Base-by-base conservation (phyloP, 2,888 invertebrate species). In the Sinohyriopsis cumingii region DNA sequence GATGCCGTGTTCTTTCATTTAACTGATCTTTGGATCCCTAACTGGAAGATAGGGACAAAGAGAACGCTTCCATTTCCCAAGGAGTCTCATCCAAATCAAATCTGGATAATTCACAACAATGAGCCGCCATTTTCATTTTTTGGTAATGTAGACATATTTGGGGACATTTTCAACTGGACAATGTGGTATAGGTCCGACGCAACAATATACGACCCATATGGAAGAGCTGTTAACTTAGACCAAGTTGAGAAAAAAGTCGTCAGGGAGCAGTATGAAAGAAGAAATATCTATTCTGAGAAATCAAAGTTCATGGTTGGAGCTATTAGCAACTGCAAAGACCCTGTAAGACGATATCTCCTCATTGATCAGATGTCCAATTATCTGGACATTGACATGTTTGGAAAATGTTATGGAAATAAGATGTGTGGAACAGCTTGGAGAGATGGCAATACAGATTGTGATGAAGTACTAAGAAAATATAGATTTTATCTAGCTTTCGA, bases 81-180 rank as follows among this genome's bases (percentile, higher is more conserved):
- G 9, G 68, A 67, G 12, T 71, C 83, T 1, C 60, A 63, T 20
- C 77, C 82, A 2, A 62, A 76, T 56, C 85, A 85, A 74, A 78
- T 82, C 3, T 85, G 85, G 85, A 73, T 84, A 20, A 54, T 85
- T 18, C 73, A 71, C 28, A 82, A 81, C 59, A 69, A 81, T 56
- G 85, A 85, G 66, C 85, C 85, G 3, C 81, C 84, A 12, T 75
- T 78, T 6, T 72, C 80, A 28, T 72, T 81, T 15, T 82, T 78
- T 55, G 73, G 82, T 28, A 72, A 78, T 61, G 64, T 80, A n/a
- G 65, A 54, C 6, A 68, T 73, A 22, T 69, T 53, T 55, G 55
- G 62, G 55, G 77, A 77, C 0, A 24, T 82, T 12, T 84, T 85
- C 67, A 85, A 85, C 69, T 85, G 84, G 85, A 85, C 85, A 1